These are phyloP conservation scores for Syncerus caffer DNA, from an alignment of 2,797 vertebrate genomes.

Conservation along the genomic window DNA sequence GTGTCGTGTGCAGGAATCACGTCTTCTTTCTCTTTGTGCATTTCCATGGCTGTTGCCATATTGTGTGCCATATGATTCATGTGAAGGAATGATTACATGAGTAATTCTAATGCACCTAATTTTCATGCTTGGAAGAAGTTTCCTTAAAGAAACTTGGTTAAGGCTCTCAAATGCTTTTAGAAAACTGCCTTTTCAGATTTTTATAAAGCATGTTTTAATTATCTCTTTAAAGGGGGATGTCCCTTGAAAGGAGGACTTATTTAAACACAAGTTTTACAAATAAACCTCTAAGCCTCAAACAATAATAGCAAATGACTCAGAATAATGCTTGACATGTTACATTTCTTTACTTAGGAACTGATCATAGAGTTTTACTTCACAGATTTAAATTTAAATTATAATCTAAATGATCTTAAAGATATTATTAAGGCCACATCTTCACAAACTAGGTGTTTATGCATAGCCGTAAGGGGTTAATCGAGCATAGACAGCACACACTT, in stretches of 20 bases:
- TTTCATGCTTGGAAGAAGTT: background rate
- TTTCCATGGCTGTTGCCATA: fast-evolving
- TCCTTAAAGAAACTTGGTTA: background rate
- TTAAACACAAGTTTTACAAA: conserved; percentile 51
- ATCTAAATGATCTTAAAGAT: conserved; percentile 47
- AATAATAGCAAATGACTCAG: background rate
- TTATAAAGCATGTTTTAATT: conserved; percentile 1
- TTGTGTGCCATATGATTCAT: background rate
- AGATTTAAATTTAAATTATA: conserved; percentile 38
- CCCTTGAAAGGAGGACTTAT: background rate
- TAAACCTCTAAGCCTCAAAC: conserved; percentile 14
- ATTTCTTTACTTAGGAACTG: background rate
- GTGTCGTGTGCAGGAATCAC: background rate
- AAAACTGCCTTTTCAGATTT: background rate
- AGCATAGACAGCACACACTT: conserved; percentile 49
- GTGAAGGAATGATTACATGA: background rate
- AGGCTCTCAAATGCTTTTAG: background rate
- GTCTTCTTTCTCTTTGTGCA: background rate
- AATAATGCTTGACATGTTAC: background rate
- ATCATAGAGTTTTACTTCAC: background rate
- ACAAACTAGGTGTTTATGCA: background rate
- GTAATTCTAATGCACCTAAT: background rate
- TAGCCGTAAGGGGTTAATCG: conserved; percentile 60
- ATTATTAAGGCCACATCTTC: conserved; percentile 26
- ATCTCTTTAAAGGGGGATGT: background rate